Evolutionary conservation across 2,888 invertebrate species (phyloP).

Genomic region (Zeuzera pyrina): DNA sequence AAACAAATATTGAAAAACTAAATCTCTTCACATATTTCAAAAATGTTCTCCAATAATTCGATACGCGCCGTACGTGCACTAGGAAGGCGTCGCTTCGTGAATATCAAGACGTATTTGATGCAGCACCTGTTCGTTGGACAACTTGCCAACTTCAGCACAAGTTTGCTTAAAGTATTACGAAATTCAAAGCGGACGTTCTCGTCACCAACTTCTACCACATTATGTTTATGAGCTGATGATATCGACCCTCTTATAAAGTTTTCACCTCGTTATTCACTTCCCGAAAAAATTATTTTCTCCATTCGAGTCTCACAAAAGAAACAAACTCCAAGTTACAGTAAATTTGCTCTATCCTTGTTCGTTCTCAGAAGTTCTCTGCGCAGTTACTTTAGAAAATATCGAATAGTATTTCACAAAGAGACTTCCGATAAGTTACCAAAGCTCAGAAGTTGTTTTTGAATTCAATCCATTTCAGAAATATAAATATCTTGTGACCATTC

Average conservation of each 20-base stretch:
- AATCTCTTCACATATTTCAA: too few relatives aligned
- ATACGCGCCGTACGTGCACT: too few relatives aligned
- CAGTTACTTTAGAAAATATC: slow-evolving; percentile 40
- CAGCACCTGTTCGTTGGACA: slow-evolving; percentile 55
- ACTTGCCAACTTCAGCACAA: slow-evolving; percentile 49
- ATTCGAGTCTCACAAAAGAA: slow-evolving; percentile 29
- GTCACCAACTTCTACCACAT: slow-evolving; percentile 38
- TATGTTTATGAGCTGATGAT: slow-evolving; percentile 55
- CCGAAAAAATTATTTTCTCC: slow-evolving; percentile 32
- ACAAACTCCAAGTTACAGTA: slow-evolving; percentile 19
- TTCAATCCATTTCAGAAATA: slow-evolving; percentile 21
- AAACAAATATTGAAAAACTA: too few relatives aligned
- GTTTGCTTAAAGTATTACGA: slow-evolving; percentile 65
- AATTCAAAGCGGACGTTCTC: slow-evolving; percentile 47
- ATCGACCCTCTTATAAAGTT: slow-evolving; percentile 39
- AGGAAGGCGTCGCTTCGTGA: slow-evolving; percentile 26
- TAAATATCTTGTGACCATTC: slow-evolving; percentile 2
- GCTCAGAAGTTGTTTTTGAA: slow-evolving; percentile 37
- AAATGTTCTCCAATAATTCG: too few relatives aligned
- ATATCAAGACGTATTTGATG: slow-evolving; percentile 50
- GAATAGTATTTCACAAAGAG: slow-evolving; percentile 42
- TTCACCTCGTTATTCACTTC: slow-evolving; percentile 33
- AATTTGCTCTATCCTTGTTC: slow-evolving; percentile 20
- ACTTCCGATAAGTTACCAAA: slow-evolving; percentile 34
- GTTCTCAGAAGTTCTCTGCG: slow-evolving; percentile 27